Conservation (phyloP, 2,888 invertebrate genomes). For the Sarcophaga rosellei region DNA sequence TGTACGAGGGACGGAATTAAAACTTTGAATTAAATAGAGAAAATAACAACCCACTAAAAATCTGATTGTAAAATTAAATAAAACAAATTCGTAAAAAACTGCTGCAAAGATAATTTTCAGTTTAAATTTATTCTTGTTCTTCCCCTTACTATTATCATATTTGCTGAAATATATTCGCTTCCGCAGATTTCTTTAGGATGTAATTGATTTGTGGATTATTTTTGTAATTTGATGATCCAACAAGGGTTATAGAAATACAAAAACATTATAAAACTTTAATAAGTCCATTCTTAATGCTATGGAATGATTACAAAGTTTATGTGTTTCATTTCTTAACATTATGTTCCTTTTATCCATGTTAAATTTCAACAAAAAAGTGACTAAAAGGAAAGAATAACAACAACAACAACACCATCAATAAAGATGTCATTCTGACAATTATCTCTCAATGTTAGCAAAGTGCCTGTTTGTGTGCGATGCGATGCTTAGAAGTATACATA, state of each 20-base stretch:
- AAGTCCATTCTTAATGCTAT: neutral
- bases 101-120: too few species aligned
- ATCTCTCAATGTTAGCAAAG: slow-evolving; percentile 6
- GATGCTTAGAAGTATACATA: too few species aligned
- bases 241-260: slow-evolving; percentile 48
- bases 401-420: slow-evolving; percentile 38
- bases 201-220: slow-evolving; percentile 52
- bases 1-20: too few species aligned
- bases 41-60: too few species aligned
- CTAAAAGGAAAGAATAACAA: neutral
- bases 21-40: too few species aligned
- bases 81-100: too few species aligned
- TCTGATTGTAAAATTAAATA: too few species aligned
- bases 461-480: neutral
- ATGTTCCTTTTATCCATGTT: slow-evolving; percentile 32
- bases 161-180: too few species aligned
- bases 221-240: slow-evolving; percentile 49
- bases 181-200: neutral
- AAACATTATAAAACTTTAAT: slow-evolving; percentile 27
- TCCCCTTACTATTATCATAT: too few species aligned
- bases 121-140: too few species aligned
- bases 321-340: neutral
- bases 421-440: slow-evolving; percentile 50
- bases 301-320: slow-evolving; percentile 21
- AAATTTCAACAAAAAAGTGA: neutral